These are phyloP conservation scores for Lycopodina hypogea DNA, from an alignment of 37 sponge, comb jelly and placozoan genomes.

Conservation along the genomic window DNA sequence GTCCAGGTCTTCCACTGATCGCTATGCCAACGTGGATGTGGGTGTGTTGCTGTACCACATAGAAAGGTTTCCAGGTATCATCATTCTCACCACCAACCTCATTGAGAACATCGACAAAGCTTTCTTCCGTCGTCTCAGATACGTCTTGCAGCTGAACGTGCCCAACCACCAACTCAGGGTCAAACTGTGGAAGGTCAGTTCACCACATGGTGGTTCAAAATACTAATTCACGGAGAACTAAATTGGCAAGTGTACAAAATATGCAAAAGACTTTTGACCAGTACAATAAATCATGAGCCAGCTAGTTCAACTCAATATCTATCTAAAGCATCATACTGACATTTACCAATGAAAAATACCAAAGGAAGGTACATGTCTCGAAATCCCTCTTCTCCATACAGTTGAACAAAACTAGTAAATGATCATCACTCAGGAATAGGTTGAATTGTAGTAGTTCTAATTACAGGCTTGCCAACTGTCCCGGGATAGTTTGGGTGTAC, in stretches of 20 bases:
- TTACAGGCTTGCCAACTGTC: too few relatives aligned
- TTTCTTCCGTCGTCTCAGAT: conserved; percentile 74
- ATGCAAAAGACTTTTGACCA: too few relatives aligned
- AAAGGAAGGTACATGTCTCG: too few relatives aligned
- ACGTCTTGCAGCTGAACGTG: conserved; percentile 52
- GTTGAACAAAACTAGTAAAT: too few relatives aligned
- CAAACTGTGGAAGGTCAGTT: conserved; percentile 78
- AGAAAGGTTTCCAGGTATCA: conserved; percentile 77
- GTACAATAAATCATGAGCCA: too few relatives aligned
- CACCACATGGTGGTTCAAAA: not conserved
- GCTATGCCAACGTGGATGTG: conserved; percentile 85
- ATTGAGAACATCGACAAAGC: conserved; percentile 86
- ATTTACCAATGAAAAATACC: too few relatives aligned
- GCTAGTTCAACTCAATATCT: too few relatives aligned
- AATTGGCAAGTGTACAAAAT: not conserved
- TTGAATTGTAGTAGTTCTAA: too few relatives aligned
- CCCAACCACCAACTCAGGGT: conserved; percentile 41
- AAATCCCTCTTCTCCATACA: too few relatives aligned
- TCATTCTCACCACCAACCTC: conserved; percentile 83
- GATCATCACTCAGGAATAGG: too few relatives aligned
- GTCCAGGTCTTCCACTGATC: conserved; percentile 43
- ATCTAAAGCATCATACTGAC: too few relatives aligned
- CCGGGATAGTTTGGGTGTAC: too few relatives aligned
- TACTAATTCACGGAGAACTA: not conserved
- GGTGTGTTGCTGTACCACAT: conserved; percentile 80